These are phyloP conservation scores for Forbesichthys papilliferus DNA, from an alignment of 2,113 vertebrate species.

Conservation along the genomic window DNA sequence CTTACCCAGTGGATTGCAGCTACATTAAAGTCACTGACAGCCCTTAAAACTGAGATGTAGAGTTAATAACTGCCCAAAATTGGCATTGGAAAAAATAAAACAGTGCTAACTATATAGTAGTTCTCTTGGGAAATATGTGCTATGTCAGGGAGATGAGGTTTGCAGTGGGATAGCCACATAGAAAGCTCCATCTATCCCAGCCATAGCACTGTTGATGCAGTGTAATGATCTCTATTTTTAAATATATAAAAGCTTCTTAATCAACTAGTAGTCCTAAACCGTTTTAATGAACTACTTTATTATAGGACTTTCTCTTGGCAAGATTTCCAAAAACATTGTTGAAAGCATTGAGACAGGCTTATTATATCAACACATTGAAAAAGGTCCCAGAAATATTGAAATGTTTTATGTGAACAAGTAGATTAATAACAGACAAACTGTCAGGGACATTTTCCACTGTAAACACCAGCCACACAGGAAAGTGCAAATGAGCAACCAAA, in stretches of 20 bases:
- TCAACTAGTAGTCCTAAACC: conserved; percentile 61
- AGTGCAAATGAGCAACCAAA: conserved; percentile 67
- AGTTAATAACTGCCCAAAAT: conserved; percentile 20
- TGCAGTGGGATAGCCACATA: background rate
- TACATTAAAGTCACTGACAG: conserved; percentile 30
- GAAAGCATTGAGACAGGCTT: conserved; percentile 34
- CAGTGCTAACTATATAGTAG: background rate
- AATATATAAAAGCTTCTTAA: conserved; percentile 59
- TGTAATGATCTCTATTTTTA: conserved; percentile 56
- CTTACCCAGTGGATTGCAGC: conserved; percentile 40
- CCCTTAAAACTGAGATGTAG: conserved; percentile 30
- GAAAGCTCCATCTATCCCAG: background rate
- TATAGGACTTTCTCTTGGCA: conserved; percentile 55
- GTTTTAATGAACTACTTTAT: conserved; percentile 67
- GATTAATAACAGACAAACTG: conserved; percentile 61
- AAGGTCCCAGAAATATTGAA: conserved; percentile 32
- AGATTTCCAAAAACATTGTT: conserved; percentile 57
- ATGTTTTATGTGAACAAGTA: conserved; percentile 64
- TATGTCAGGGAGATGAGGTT: background rate
- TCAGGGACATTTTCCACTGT: conserved; percentile 66
- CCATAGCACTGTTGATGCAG: conserved; percentile 30
- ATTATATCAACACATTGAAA: conserved; percentile 26
- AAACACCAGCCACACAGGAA: conserved; percentile 53
- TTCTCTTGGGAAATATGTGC: background rate
- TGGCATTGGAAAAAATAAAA: conserved; percentile 12